phyloP scores from a whole-genome alignment of 1,140 invertebrate species.

The Drosophila leontia region DNA sequence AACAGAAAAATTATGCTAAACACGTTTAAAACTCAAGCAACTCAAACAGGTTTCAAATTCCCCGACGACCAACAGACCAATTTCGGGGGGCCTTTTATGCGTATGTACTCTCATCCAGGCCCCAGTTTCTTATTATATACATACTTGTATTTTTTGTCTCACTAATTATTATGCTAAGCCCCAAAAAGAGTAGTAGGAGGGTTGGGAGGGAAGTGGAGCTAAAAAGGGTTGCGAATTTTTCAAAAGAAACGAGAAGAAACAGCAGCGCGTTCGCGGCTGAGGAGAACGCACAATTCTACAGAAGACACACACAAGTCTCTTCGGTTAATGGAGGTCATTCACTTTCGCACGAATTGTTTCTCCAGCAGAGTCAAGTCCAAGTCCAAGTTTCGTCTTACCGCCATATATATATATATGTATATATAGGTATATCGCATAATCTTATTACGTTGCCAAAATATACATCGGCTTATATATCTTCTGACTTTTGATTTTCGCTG shows the following conservation, averaged over 20 bases:
- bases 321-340: slow-evolving; percentile 84
- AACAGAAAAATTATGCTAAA: slow-evolving; percentile 69
- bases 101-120: slow-evolving; percentile 41
- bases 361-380: slow-evolving; percentile 72
- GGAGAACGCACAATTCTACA: slow-evolving; percentile 62
- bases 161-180: slow-evolving; percentile 82
- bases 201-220: too few relatives aligned
- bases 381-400: slow-evolving; percentile 60
- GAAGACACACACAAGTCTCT: slow-evolving; percentile 48
- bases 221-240: slow-evolving; percentile 74
- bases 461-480: slow-evolving; percentile 34
- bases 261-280: background rate
- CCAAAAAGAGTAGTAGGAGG: slow-evolving; percentile 20
- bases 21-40: slow-evolving; percentile 64
- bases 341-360: slow-evolving; percentile 83
- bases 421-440: slow-evolving; percentile 60
- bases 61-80: slow-evolving; percentile 70
- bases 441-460: slow-evolving; percentile 72
- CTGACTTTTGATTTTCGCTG: slow-evolving; percentile 62
- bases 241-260: slow-evolving; percentile 39
- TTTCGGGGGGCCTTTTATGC: slow-evolving; percentile 53
- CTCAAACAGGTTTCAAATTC: slow-evolving; percentile 82
- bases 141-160: slow-evolving; percentile 54
- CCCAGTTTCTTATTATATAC: slow-evolving; percentile 42
- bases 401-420: slow-evolving; percentile 4